Evolutionary conservation across 2,888 invertebrate genomes (phyloP).

Genomic region (Rhimphoctona megacephalus): DNA sequence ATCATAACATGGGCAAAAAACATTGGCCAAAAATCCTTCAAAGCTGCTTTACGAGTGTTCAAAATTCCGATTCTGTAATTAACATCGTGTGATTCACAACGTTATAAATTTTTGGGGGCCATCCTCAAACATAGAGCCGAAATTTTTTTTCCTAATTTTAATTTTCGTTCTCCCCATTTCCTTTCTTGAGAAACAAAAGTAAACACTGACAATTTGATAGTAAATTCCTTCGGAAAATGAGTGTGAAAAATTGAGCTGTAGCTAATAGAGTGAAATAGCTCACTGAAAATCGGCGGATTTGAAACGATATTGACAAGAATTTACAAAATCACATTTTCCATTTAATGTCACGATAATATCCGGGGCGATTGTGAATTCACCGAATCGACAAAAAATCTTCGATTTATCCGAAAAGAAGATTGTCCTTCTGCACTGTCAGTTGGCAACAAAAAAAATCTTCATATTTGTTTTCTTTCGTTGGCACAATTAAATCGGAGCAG

Average conservation of each 20-base stretch:
- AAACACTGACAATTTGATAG: not conserved
- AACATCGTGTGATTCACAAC: not conserved
- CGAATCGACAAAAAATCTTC: not conserved
- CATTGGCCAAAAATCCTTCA: not conserved
- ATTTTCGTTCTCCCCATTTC: not conserved
- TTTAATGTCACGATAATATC: slow-evolving; percentile 9
- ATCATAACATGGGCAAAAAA: not conserved
- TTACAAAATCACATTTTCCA: not conserved
- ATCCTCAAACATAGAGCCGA: too few relatives aligned
- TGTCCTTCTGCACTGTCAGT: slow-evolving; percentile 27
- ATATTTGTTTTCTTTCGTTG: not conserved
- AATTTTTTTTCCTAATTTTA: not conserved
- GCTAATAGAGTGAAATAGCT: not conserved
- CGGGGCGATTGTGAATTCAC: not conserved
- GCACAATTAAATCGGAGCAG: slow-evolving; percentile 14
- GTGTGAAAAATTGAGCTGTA: not conserved
- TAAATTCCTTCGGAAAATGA: not conserved
- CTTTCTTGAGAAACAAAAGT: not conserved
- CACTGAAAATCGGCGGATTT: not conserved
- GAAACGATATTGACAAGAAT: not conserved
- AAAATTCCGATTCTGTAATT: not conserved
- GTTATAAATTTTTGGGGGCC: too few relatives aligned
- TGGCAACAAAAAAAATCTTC: not conserved
- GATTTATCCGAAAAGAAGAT: slow-evolving; percentile 13
- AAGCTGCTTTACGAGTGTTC: not conserved